A percentile compares a stretch with the other conserved stretches of the same genome.
These are phyloP conservation scores for Saguinus midas DNA, from an alignment of 2,113 vertebrate species.

Conservation along the genomic window DNA sequence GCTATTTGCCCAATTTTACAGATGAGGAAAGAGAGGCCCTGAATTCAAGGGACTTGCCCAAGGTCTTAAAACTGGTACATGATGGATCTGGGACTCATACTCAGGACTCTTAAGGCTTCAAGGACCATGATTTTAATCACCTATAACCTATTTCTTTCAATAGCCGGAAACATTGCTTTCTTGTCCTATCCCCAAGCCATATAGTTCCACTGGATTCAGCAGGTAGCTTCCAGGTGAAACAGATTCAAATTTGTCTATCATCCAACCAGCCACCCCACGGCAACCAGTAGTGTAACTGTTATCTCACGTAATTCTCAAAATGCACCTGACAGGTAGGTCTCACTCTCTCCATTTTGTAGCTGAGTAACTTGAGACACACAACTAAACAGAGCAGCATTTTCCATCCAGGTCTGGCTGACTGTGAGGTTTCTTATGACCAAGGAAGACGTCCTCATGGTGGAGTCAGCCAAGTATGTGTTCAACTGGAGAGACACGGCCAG, in stretches of 20 bases:
- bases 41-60: not conserved
- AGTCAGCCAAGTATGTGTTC: accelerated
- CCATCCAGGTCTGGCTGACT: not conserved
- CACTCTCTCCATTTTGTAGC: not conserved
- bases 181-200: not conserved
- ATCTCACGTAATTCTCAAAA: not conserved
- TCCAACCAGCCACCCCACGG: not conserved
- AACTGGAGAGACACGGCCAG: not conserved
- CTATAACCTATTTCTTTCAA: too few species aligned
- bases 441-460: not conserved
- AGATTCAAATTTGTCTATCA: not conserved
- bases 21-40: not conserved
- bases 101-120: not conserved
- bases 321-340: not conserved
- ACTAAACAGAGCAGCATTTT: not conserved
- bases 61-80: not conserved
- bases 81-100: not conserved
- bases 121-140: not conserved
- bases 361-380: not conserved
- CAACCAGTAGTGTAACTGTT: not conserved
- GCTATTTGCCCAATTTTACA: not conserved
- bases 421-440: not conserved
- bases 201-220: not conserved
- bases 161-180: not conserved
- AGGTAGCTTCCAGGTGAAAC: not conserved